Evolutionary conservation across 2,113 vertebrate species (phyloP), one percentile per base, ranked within the genome.

Genomic region (Orthonyx spaldingii): DNA sequence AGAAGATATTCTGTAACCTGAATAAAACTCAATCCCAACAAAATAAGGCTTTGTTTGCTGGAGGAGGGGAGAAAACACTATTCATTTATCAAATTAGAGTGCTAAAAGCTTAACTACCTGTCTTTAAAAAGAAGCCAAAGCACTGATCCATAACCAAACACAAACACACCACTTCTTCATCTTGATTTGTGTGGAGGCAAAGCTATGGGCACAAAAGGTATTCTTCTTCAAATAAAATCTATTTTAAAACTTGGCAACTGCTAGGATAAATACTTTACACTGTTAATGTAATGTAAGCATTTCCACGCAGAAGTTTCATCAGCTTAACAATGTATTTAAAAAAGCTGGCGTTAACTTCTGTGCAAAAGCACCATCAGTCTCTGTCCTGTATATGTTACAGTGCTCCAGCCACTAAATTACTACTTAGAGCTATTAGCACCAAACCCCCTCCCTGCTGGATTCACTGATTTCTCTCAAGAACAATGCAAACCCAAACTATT

Each of bases 161-260:
- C 69, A 87, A 91, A 93, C 16, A 61, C 13, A 79, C 70, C 64
- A 77, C 49, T 95, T 87, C 57, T 87, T 95, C 95, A 96, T 86
- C 84, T 92, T 94, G 84, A 93, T 93, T 92, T 93, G 90, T 94
- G 85, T 35, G 33, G 63, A 91, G 63, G 84, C 78, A 84, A 91
- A 89, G 87, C 77, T 80, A 39, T 1, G 52, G 57, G 79, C 52
- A 96, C 90, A 93, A 93, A 96, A 91, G 83, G 71, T 88, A 92
- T 86, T 92, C 90, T 79, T 72, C 69, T 90, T 92, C 64, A 90
- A 94, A 90, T 94, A 91, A 95, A 91, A 96, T 47, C 87, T 81
- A 94, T 84, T 95, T 88, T 74, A 88, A 94, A 93, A 72, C 92
- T 86, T 94, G 93, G 92, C 93, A 95, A 26, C 53, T 1, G 0